These are phyloP conservation scores for Brienomyrus brachyistius DNA, from an alignment of 2,113 vertebrate species.

Conservation along the genomic window DNA sequence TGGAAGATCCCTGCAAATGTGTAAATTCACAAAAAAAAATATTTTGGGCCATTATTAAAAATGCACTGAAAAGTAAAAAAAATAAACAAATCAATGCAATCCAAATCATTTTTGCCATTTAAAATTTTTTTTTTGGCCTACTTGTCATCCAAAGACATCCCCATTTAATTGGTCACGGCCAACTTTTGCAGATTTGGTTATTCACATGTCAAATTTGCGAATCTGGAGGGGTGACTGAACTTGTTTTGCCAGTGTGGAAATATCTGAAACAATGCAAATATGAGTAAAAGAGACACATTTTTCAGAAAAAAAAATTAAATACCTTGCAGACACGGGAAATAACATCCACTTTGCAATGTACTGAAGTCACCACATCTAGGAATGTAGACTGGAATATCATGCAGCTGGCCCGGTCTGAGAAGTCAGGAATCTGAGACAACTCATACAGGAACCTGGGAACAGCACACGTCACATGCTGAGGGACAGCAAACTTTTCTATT, in stretches of 20 bases:
- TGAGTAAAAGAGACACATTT: background rate
- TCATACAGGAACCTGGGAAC: slow-evolving; percentile 82
- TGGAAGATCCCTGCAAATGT: background rate
- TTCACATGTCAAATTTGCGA: background rate
- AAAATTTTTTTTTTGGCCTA: background rate
- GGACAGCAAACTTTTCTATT: background rate
- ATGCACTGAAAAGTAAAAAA: no score
- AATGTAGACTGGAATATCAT: slow-evolving; percentile 87
- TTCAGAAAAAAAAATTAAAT: background rate
- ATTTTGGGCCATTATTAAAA: no score
- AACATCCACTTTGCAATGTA: slow-evolving; percentile 73
- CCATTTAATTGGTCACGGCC: background rate
- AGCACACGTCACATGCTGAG: slow-evolving; percentile 9
- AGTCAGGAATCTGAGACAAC: slow-evolving; percentile 88
- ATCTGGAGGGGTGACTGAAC: background rate
- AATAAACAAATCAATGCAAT: no score
- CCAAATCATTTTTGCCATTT: no score
- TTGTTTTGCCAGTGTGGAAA: background rate
- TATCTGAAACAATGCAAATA: background rate
- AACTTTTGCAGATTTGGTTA: background rate
- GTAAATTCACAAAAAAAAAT: no score
- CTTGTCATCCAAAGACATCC: background rate
- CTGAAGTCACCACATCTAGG: slow-evolving; percentile 67
- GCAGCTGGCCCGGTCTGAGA: slow-evolving; percentile 76
- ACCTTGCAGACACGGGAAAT: slow-evolving; percentile 76